Evolutionary conservation across 1,140 invertebrate species (phyloP).

Genomic region (Drosophila pectinifera): DNA sequence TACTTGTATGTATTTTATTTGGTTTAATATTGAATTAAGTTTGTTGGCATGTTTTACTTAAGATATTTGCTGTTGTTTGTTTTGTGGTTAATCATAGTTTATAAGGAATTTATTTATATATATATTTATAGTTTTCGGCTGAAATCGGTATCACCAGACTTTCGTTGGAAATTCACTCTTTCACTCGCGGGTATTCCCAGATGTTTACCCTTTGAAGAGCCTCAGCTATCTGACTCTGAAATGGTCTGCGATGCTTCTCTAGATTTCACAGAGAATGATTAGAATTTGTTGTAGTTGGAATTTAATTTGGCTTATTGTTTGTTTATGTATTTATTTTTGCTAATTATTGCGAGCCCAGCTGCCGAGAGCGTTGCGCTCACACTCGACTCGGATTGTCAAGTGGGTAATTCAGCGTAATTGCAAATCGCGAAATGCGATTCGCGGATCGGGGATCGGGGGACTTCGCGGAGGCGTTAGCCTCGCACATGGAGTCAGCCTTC

Average conservation of each 20-base stretch:
- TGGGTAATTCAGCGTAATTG: conserved; percentile 65
- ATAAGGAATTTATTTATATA: neutral
- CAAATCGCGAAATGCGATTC: conserved; percentile 12
- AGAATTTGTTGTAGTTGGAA: neutral
- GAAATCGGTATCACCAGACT: conserved; percentile 4
- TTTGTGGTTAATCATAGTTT: neutral
- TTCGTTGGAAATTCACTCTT: conserved; percentile 3
- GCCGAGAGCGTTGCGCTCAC: conserved; percentile 23
- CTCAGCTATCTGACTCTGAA: conserved; percentile 13
- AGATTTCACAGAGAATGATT: conserved; percentile 25
- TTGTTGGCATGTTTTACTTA: neutral
- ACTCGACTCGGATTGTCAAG: conserved; percentile 27
- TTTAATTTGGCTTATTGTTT: conserved; percentile 29
- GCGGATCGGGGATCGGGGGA: neutral
- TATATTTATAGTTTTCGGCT: no score
- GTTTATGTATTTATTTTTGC: conserved; percentile 22
- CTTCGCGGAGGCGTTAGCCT: conserved; percentile 4
- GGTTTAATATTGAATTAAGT: neutral
- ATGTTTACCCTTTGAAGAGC: conserved; percentile 25
- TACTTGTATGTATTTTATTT: neutral
- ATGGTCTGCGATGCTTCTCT: conserved; percentile 11
- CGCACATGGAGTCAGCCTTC: conserved; percentile 25
- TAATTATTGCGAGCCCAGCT: conserved; percentile 41
- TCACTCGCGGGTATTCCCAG: conserved; percentile 2
- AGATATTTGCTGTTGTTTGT: neutral